Evolutionary conservation across 1,140 invertebrate species (phyloP), one percentile per base, ranked within the genome.

Genomic region (Zaprionus nigranus): DNA sequence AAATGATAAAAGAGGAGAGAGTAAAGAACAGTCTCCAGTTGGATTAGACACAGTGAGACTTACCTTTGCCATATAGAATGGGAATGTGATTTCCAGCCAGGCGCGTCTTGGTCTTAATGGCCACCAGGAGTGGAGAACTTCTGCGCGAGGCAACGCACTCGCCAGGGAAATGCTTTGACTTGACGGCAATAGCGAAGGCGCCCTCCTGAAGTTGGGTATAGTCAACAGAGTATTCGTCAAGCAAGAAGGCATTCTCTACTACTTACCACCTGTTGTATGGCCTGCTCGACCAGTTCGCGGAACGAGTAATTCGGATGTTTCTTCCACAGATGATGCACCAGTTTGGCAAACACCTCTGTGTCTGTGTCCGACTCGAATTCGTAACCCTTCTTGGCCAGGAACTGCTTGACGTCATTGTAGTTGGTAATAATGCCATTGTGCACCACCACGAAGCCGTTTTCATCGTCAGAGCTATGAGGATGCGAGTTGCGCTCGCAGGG

Each of bases 371-470:
- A 99, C 94, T 99, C 99, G 94, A 99, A 99, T 30, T 93, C 92
- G 93, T 97, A 97, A 9, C 98, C 98, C 92, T 98, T 98, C 78
- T 97, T 96, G 76, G 96, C 94, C 75, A 99, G 94, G 92, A 99
- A 98, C 43, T 96, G 96, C 93, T 99, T 99, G 13, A 99, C 96
- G 93, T 99, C 99, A 92, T 99, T 99, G 94, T 99, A 99, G 94
- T 99, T 99, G 51, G 99, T 99, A 67, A 99, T 96, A 88, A 99
- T 99, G 56, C 97, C 99, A 94, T 99, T 99, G 93, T 99, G 99
- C 15, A 99, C 98, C 40, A 99, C 97, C 59, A 99, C 96, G 93
- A 99, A 99, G 60, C 97, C 95, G 83, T 99, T 97, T 12, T 94
- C 93, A 7, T 94, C 93, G 85, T 98, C 98, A 0, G 98, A 99